Evolutionary conservation across 2,113 vertebrate species (phyloP), one percentile per base, ranked within the genome.

Genomic region (Malurus melanocephalus): DNA sequence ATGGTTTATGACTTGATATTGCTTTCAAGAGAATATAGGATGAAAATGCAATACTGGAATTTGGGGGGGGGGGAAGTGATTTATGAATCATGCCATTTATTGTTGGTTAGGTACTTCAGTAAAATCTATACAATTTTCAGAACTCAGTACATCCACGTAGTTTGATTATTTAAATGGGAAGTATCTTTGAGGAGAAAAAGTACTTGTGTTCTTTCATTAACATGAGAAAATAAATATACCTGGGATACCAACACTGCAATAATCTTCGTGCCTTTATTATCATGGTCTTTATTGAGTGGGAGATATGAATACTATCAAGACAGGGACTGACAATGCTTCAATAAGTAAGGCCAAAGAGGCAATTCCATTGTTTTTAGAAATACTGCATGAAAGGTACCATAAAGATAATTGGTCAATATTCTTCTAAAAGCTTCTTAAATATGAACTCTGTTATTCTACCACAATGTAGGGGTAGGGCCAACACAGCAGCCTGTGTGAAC

Each of bases 1-100:
- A 74, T 85, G 65, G 76, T 84, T 95, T 95, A 89, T 78, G 81
- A 57, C 71, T 88, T 91, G 85, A 65, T 94, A 94, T 69, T 90
- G 26, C 89, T 84, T 93, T 92, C 67, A 94, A 48, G 62, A 86
- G 71, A 83, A 65, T 59, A 78, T 40, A 61, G 23, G 23, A 84
- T 79, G 59, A 88, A 95, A 94, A 92, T 32, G 75, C 38, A 93
- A 68, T 71, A 78, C 59, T 35, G 14, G 32, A 67, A 80, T 95
- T 89, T 14, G 11, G 7, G 9, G 11, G 13, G 4, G 3, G 0
- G 2, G 8, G 10, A 26, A 10, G 2, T 81, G 81, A 93, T 91
- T 93, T 90, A 89, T 92, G 66, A 77, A 86, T 79, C 51, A 64
- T n/a, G 13, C 16, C 35, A 43, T 69, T 88, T 67, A 55, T 49